Conservation (phyloP, 2,797 vertebrate genomes). For the Eurystomus glaucurus region DNA sequence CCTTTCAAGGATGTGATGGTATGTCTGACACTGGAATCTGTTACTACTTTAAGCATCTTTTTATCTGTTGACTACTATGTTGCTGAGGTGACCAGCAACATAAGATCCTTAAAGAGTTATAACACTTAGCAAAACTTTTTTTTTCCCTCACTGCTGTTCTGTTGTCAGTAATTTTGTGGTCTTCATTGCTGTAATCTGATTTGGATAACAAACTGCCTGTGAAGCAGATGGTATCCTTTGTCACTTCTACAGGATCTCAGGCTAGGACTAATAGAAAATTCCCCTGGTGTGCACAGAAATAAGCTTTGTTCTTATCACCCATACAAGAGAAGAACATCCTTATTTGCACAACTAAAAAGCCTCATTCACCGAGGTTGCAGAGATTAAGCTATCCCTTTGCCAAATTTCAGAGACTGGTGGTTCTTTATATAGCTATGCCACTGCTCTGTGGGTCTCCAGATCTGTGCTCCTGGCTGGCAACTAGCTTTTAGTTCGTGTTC, state of each 20-base stretch:
- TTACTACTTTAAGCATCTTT: not conserved
- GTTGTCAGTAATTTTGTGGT: not conserved
- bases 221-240: slow-evolving; percentile 17
- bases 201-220: not conserved
- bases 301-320: not conserved
- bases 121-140: not conserved
- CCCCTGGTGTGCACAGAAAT: not conserved
- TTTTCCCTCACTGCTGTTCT: not conserved
- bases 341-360: not conserved
- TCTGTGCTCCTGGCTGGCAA: not conserved
- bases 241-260: not conserved
- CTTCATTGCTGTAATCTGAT: not conserved
- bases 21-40: not conserved
- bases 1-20: not conserved
- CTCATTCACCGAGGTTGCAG: not conserved
- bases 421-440: not conserved
- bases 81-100: not conserved
- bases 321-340: not conserved
- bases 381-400: not conserved
- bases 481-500: not conserved
- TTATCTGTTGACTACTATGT: not conserved
- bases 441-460: not conserved
- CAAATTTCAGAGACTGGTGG: not conserved
- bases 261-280: not conserved
- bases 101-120: not conserved